phyloP scores from a whole-genome alignment of 2,888 invertebrate genomes.

The Sinohyriopsis cumingii region DNA sequence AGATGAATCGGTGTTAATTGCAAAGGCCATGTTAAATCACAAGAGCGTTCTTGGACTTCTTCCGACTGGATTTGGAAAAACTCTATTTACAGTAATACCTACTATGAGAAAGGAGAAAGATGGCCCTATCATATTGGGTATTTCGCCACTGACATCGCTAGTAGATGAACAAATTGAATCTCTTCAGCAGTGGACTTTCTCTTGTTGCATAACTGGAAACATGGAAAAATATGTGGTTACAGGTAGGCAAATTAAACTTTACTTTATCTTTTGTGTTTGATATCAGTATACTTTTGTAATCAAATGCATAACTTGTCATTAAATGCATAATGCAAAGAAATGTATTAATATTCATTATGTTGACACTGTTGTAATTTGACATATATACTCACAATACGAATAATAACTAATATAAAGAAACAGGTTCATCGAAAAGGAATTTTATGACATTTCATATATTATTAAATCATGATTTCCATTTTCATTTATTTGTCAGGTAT shows the following conservation, averaged over 20 bases:
- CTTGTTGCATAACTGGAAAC: constrained; percentile 1
- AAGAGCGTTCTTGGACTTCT: constrained; percentile 15
- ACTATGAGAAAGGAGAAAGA: neutral
- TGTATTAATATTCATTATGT: too few species aligned
- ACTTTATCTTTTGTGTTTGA: too few species aligned
- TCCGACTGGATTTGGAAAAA: constrained; percentile 23
- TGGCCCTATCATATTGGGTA: constrained; percentile 9
- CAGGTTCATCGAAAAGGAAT: too few species aligned
- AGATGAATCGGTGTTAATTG: constrained; percentile 8
- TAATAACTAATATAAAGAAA: too few species aligned
- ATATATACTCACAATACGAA: too few species aligned
- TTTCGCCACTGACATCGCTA: constrained; percentile 16
- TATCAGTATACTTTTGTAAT: too few species aligned
- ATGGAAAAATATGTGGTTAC: constrained; percentile 2
- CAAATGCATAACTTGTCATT: too few species aligned
- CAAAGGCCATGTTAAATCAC: constrained; percentile 1
- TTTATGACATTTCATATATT: too few species aligned
- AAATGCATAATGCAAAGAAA: too few species aligned
- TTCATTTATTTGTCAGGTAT: constrained; percentile 10
- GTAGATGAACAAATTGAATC: constrained; percentile 21
- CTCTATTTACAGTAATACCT: constrained; percentile 14
- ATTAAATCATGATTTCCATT: too few species aligned
- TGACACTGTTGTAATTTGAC: too few species aligned
- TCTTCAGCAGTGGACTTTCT: constrained; percentile 11
- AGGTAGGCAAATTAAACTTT: neutral